Evolutionary conservation across 2,888 invertebrate species (phyloP).

Genomic region (Ectropis crepuscularia): DNA sequence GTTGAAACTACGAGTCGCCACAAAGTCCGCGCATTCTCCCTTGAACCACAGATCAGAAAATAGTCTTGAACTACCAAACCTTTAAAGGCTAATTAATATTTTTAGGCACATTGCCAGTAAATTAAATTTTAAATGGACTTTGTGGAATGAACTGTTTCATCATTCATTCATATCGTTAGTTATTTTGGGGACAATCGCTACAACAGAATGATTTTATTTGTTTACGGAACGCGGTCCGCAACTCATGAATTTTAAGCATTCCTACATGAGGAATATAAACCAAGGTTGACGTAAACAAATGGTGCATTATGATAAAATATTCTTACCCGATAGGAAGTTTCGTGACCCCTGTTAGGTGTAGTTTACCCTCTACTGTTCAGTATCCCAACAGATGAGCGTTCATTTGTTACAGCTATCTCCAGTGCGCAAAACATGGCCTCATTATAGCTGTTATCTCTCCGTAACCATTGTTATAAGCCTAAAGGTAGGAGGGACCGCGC

Average conservation of each 20-base stretch:
- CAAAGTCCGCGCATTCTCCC: too few species aligned
- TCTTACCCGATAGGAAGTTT: slow-evolving; percentile 1
- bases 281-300: slow-evolving; percentile 28
- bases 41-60: too few species aligned
- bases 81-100: too few species aligned
- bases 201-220: slow-evolving; percentile 12
- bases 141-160: too few species aligned
- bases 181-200: slow-evolving; percentile 11
- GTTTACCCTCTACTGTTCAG: slow-evolving; percentile 16
- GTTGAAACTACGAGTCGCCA: too few species aligned
- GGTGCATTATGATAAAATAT: slow-evolving; percentile 27
- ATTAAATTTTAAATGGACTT: background rate
- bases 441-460: slow-evolving; percentile 13
- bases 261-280: background rate
- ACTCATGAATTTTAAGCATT: slow-evolving; percentile 21
- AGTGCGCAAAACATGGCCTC: slow-evolving; percentile 7
- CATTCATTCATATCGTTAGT: background rate
- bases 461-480: slow-evolving; percentile 1
- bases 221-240: slow-evolving; percentile 7
- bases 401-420: slow-evolving; percentile 15
- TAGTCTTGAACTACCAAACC: too few species aligned
- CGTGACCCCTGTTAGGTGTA: slow-evolving; percentile 9
- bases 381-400: slow-evolving; percentile 10
- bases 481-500: background rate
- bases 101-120: too few species aligned